Conservation (phyloP, 2,888 invertebrate species). For the Lycocerus yunnanus region DNA sequence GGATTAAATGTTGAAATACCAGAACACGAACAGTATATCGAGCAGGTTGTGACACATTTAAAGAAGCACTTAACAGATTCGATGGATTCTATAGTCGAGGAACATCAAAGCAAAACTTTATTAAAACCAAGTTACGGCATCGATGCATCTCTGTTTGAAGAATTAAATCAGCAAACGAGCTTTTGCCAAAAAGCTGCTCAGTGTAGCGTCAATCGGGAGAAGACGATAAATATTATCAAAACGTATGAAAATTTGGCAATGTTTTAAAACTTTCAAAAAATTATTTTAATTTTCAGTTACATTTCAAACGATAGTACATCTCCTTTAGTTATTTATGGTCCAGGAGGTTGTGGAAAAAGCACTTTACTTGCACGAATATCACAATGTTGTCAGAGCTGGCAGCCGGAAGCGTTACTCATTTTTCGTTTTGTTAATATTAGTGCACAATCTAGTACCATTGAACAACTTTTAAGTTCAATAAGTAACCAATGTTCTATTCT, state of each 20-base stretch:
- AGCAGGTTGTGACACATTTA: constrained; percentile 66
- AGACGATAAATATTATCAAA: constrained; percentile 69
- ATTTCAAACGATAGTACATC: constrained; percentile 63
- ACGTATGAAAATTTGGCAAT: constrained; percentile 56
- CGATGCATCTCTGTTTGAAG: constrained; percentile 66
- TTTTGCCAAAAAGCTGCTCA: constrained; percentile 74
- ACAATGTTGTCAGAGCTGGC: constrained; percentile 66
- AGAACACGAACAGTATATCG: constrained; percentile 68
- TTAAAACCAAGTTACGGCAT: constrained; percentile 67
- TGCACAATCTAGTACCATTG: constrained; percentile 68
- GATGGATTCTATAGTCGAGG: constrained; percentile 71
- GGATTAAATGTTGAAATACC: constrained; percentile 59
- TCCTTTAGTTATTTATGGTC: constrained; percentile 76
- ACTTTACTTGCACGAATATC: constrained; percentile 76
- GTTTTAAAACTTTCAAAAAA: neutral
- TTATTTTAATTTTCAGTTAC: constrained; percentile 59
- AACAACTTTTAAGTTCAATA: constrained; percentile 74
- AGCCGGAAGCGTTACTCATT: constrained; percentile 62
- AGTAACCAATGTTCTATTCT: constrained; percentile 76
- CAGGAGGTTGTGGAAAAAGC: constrained; percentile 84
- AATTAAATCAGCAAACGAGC: constrained; percentile 72
- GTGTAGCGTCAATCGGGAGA: constrained; percentile 71
- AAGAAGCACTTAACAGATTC: constrained; percentile 70
- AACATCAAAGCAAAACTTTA: constrained; percentile 63
- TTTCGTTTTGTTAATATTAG: constrained; percentile 69